Percentiles rank a stretch among this genome's conserved stretches.
Conservation (phyloP, 2,888 invertebrate genomes). For the Trichacis sp. region DNA sequence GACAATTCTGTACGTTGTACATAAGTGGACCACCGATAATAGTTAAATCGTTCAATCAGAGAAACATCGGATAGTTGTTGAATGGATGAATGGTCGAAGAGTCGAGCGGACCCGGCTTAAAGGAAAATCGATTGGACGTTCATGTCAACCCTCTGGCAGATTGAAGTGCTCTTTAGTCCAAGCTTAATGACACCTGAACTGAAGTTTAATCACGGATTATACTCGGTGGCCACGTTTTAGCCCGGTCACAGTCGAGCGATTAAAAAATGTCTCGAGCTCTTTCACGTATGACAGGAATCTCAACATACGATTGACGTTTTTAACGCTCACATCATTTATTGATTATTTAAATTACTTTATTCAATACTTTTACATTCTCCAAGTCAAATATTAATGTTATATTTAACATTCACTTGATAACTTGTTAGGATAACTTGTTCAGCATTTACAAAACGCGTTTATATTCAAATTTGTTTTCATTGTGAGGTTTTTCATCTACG, state of each 20-base stretch:
- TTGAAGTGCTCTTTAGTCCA: conserved; percentile 61
- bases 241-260: conserved; percentile 45
- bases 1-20: conserved; percentile 21
- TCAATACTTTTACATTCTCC: no score
- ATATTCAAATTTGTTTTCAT: no score
- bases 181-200: conserved; percentile 64
- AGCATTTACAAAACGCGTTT: no score
- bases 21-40: conserved; percentile 28
- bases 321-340: no score
- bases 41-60: conserved; percentile 35
- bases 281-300: no score
- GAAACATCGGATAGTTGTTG: conserved; percentile 45
- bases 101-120: conserved; percentile 56
- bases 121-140: conserved; percentile 60
- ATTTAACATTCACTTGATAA: no score
- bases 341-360: no score
- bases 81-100: conserved; percentile 55
- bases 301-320: no score
- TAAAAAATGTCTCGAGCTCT: conserved; percentile 48
- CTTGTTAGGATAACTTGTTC: no score
- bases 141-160: conserved; percentile 57
- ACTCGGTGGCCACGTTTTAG: conserved; percentile 46
- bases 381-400: no score
- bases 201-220: conserved; percentile 65
- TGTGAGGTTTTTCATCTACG: no score